Percentiles rank a stretch among this genome's conserved stretches.
phyloP scores from a whole-genome alignment of 2,113 vertebrate species.

The Gymnogyps californianus region DNA sequence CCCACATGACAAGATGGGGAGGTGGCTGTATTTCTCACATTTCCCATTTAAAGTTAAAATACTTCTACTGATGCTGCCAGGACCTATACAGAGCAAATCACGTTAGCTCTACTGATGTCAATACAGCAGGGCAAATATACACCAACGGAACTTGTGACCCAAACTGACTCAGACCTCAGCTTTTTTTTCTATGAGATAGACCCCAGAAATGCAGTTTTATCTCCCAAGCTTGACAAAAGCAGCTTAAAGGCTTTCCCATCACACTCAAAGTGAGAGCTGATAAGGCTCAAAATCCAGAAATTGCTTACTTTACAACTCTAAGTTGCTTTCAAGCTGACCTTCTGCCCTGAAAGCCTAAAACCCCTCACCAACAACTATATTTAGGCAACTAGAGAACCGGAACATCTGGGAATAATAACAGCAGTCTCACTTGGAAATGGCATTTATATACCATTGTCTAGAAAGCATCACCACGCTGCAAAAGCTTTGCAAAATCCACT shows the following conservation, averaged over 20 bases:
- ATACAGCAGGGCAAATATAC: not conserved
- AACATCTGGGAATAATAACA: constrained; percentile 67
- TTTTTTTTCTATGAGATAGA: not conserved
- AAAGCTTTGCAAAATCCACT: not conserved
- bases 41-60: not conserved
- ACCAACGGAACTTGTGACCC: not conserved
- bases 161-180: not conserved
- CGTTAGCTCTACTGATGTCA: not conserved
- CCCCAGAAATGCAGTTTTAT: constrained; percentile 28
- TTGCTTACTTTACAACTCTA: constrained; percentile 59
- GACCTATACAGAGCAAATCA: not conserved
- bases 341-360: constrained; percentile 48
- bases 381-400: constrained; percentile 36
- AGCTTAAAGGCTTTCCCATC: constrained; percentile 33
- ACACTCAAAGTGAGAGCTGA: constrained; percentile 50
- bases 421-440: constrained; percentile 34
- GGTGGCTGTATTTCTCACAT: not conserved
- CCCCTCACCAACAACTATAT: constrained; percentile 37
- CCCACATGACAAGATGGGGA: not conserved
- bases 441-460: not conserved
- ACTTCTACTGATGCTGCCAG: not conserved
- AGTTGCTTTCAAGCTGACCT: constrained; percentile 63
- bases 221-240: constrained; percentile 34
- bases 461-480: not conserved
- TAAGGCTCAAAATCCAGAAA: constrained; percentile 55